Evolutionary conservation across 2,888 invertebrate genomes (phyloP).

Genomic region (Dilophus febrilis): DNA sequence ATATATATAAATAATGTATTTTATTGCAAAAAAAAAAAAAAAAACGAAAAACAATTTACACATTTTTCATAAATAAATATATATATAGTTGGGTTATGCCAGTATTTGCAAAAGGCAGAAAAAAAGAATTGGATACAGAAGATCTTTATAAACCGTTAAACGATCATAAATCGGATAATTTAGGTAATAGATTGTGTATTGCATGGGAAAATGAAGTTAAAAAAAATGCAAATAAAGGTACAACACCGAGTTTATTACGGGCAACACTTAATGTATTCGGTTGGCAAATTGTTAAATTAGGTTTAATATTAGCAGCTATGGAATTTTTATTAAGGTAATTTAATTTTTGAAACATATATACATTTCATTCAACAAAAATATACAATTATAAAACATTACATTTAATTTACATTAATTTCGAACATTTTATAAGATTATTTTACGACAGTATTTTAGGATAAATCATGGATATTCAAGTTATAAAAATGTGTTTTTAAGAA

Average conservation of each 20-base stretch:
- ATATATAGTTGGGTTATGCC: constrained; percentile 56
- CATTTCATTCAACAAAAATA: no score
- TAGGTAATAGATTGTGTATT: constrained; percentile 40
- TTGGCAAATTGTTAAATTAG: constrained; percentile 37
- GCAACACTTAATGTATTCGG: constrained; percentile 44
- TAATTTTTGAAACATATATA: no score
- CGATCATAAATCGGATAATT: constrained; percentile 43
- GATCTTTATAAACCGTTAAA: constrained; percentile 57
- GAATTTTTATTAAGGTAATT: constrained; percentile 40
- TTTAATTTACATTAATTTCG: no score
- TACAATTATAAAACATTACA: no score
- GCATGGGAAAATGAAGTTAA: constrained; percentile 42
- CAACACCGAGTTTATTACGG: constrained; percentile 35
- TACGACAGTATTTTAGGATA: no score
- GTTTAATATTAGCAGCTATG: constrained; percentile 38
- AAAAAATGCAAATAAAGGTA: constrained; percentile 20
- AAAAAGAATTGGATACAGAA: constrained; percentile 48
- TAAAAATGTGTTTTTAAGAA: no score
- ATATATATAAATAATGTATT: no score
- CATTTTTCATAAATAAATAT: no score
- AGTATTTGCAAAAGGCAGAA: constrained; percentile 56
- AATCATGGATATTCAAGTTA: no score
- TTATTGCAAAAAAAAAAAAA: no score
- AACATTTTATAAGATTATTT: no score
- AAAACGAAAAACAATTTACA: no score